phyloP scores from a whole-genome alignment of 2,113 vertebrate genomes.

The Hepsetus odoe region DNA sequence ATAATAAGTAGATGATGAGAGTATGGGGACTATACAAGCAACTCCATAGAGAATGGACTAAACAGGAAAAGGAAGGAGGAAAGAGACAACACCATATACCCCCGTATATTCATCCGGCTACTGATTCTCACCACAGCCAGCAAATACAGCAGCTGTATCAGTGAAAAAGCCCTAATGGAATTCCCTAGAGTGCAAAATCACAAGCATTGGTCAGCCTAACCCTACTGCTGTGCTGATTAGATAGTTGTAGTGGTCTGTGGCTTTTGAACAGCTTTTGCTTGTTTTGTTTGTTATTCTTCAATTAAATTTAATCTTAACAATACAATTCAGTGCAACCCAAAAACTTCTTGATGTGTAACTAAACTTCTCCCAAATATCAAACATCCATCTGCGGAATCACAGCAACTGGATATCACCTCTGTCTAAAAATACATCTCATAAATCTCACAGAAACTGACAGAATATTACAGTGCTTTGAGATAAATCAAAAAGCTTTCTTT shows the following conservation, averaged over 20 bases:
- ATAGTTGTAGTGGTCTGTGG: neutral
- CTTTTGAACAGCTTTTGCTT: neutral
- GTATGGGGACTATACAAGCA: constrained; percentile 26
- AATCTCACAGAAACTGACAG: constrained; percentile 19
- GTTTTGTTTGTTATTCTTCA: neutral
- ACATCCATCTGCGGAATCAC: constrained; percentile 18
- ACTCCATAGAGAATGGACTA: constrained; percentile 3
- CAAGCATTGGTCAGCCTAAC: neutral
- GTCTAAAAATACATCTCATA: constrained; percentile 49
- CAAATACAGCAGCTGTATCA: constrained; percentile 1
- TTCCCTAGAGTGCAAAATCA: neutral
- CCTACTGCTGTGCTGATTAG: neutral
- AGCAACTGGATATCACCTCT: neutral
- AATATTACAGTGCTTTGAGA: constrained; percentile 40
- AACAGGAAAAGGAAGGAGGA: constrained; percentile 10
- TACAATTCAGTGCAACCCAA: neutral
- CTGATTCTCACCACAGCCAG: neutral
- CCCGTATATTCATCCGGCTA: neutral
- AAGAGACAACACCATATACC: constrained; percentile 26
- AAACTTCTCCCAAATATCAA: constrained; percentile 8
- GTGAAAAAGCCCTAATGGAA: neutral
- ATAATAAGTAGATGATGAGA: neutral
- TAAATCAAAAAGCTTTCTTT: constrained; percentile 21
- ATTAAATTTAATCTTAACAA: constrained; percentile 16
- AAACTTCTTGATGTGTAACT: neutral